Percentiles rank a stretch among this genome's conserved stretches.
phyloP scores from a whole-genome alignment of 2,797 vertebrate genomes.

The Cynodonichthys magdalenae region DNA sequence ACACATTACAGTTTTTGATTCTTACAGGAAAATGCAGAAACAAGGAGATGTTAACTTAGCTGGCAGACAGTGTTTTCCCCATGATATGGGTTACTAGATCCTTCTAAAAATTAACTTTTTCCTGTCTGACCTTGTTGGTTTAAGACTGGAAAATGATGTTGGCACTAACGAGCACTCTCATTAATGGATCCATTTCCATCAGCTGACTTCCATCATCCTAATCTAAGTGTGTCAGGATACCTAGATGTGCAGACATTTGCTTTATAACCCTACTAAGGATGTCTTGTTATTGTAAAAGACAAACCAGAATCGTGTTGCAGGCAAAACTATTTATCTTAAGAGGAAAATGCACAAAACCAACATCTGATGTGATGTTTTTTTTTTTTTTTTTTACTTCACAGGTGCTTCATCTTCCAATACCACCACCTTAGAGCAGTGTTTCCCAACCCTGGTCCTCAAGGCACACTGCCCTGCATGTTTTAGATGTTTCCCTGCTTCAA shows the following conservation, averaged over 20 bases:
- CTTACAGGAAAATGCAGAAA: neutral
- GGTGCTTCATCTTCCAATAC: too few species aligned
- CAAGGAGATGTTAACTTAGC: slow-evolving; percentile 10
- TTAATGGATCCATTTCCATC: slow-evolving; percentile 64
- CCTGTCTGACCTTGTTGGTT: slow-evolving; percentile 39
- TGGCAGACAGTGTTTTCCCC: slow-evolving; percentile 18
- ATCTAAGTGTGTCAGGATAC: slow-evolving; percentile 23
- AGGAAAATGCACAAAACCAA: too few species aligned
- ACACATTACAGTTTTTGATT: neutral
- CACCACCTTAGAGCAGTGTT: too few species aligned
- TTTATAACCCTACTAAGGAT: slow-evolving; percentile 15
- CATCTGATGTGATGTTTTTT: too few species aligned
- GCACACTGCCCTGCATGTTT: too few species aligned
- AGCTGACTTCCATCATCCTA: slow-evolving; percentile 19
- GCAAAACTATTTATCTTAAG: too few species aligned
- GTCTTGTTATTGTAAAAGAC: too few species aligned
- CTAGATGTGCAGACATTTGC: slow-evolving; percentile 24
- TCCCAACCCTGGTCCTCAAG: too few species aligned
- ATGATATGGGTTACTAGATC: slow-evolving; percentile 25
- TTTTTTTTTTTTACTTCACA: too few species aligned
- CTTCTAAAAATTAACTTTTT: slow-evolving; percentile 30
- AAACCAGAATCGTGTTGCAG: too few species aligned
- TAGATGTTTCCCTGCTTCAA: too few species aligned
- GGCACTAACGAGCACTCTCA: slow-evolving; percentile 46
- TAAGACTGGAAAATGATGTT: slow-evolving; percentile 35